A percentile compares a stretch with the other conserved stretches of the same genome.
Evolutionary conservation across 2,113 vertebrate genomes (phyloP).

Genomic region (Scomber japonicus): DNA sequence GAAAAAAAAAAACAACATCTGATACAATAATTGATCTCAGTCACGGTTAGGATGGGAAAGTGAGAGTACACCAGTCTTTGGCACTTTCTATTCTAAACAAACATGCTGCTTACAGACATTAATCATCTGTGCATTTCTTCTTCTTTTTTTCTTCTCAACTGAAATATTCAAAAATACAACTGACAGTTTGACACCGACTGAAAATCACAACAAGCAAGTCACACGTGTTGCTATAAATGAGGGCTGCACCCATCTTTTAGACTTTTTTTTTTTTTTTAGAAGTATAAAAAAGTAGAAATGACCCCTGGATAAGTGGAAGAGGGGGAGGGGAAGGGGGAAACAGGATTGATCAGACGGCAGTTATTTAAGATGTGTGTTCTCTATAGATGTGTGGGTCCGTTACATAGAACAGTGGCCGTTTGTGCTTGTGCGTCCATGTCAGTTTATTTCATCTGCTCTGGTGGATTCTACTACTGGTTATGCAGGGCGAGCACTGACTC

Average conservation of each 20-base stretch:
- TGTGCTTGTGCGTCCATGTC: conserved; percentile 47
- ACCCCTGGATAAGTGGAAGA: conserved; percentile 4
- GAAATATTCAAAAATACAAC: conserved; percentile 54
- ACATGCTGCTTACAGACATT: conserved; percentile 68
- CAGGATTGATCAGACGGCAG: conserved; percentile 43
- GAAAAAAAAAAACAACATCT: conserved; percentile 16
- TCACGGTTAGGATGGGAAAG: conserved; percentile 43
- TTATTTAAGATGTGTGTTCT: conserved; percentile 24
- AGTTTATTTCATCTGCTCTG: conserved; percentile 34
- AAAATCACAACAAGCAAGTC: conserved; percentile 64
- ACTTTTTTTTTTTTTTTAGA: conserved; percentile 21
- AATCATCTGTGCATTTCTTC: conserved; percentile 29
- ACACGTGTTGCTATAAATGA: conserved; percentile 54
- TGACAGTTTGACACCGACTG: conserved; percentile 49
- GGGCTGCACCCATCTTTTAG: conserved; percentile 31
- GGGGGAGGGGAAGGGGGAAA: conserved; percentile 26
- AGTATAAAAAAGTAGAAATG: conserved; percentile 64
- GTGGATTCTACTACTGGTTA: conserved; percentile 11
- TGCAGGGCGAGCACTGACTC: neutral
- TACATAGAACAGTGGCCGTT: conserved; percentile 16
- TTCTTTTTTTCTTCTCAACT: conserved; percentile 28
- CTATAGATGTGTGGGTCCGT: neutral
- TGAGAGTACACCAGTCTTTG: conserved; percentile 69
- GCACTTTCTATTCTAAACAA: conserved; percentile 76
- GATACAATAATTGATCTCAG: conserved; percentile 48